Percentiles rank a stretch among this genome's conserved stretches.
Conservation (phyloP, 92 coral and sea anemone species). For the Palythoa heliodiscus region DNA sequence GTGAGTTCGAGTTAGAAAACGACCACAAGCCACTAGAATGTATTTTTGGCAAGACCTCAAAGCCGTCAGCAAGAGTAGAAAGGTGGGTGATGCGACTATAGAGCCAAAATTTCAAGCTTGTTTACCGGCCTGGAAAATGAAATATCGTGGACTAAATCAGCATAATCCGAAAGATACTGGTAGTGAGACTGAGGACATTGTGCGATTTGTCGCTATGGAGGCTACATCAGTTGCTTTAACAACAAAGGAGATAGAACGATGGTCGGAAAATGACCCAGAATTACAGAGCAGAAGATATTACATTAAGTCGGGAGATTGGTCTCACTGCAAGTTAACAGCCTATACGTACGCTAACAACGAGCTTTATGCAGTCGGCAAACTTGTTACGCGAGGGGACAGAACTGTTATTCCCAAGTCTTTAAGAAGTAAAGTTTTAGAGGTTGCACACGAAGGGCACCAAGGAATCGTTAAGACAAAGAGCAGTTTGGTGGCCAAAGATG, state of each 20-base stretch:
- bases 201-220: slow-evolving; percentile 28
- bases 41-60: neutral
- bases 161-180: slow-evolving; percentile 60
- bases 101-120: slow-evolving; percentile 49
- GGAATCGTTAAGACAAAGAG: neutral
- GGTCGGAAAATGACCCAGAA: neutral
- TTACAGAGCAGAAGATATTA: neutral
- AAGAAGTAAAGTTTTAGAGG: neutral
- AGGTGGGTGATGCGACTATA: slow-evolving; percentile 61
- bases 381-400: neutral
- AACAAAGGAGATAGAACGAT: neutral
- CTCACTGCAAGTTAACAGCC: neutral
- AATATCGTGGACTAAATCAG: slow-evolving; percentile 60
- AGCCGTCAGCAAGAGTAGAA: slow-evolving; percentile 47
- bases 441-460: slow-evolving; percentile 42
- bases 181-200: slow-evolving; percentile 58
- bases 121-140: slow-evolving; percentile 58
- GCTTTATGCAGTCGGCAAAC: neutral
- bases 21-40: slow-evolving; percentile 58
- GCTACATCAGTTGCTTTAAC: neutral
- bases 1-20: too few species aligned
- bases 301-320: neutral
- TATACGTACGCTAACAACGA: neutral
- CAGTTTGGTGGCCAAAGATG: too few species aligned
- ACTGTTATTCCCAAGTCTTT: neutral